phyloP scores from a whole-genome alignment of 2,797 vertebrate species.

The Myoxocephalus aenaeus region DNA sequence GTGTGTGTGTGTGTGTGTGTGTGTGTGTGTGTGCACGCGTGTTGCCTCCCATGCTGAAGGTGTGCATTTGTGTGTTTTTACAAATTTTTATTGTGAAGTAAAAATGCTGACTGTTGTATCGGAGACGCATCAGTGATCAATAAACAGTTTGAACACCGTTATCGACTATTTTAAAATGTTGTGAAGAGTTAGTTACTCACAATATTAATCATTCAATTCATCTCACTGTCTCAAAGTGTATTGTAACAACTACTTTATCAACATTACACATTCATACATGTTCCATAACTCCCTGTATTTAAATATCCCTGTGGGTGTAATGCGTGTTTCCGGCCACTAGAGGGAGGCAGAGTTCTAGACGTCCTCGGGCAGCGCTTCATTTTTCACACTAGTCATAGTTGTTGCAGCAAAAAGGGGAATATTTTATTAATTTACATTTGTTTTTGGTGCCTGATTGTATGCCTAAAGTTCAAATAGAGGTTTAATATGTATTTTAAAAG shows the following conservation, averaged over 20 bases:
- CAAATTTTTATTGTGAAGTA: constrained; percentile 49
- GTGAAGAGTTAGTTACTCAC: too few species aligned
- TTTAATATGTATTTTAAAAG: too few species aligned
- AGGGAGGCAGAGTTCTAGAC: neutral
- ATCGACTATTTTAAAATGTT: neutral
- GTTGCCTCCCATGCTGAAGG: too few species aligned
- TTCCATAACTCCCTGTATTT: neutral
- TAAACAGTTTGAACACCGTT: constrained; percentile 29
- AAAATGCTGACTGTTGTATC: constrained; percentile 38
- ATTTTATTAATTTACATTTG: too few species aligned
- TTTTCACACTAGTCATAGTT: neutral
- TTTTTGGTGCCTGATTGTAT: too few species aligned
- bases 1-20: constrained; percentile 3
- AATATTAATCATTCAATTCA: neutral
- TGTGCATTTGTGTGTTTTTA: constrained; percentile 48
- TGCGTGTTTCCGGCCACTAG: neutral
- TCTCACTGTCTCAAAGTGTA: neutral
- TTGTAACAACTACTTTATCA: neutral
- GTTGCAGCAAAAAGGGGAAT: too few species aligned
- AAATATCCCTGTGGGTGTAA: neutral
- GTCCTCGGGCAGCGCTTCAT: neutral
- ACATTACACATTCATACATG: neutral
- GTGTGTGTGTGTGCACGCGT: constrained; percentile 15
- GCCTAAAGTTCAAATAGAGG: too few species aligned
- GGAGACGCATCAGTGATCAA: constrained; percentile 46